Evolutionary conservation across 2,113 vertebrate species (phyloP).

Genomic region (Brienomyrus brachyistius): DNA sequence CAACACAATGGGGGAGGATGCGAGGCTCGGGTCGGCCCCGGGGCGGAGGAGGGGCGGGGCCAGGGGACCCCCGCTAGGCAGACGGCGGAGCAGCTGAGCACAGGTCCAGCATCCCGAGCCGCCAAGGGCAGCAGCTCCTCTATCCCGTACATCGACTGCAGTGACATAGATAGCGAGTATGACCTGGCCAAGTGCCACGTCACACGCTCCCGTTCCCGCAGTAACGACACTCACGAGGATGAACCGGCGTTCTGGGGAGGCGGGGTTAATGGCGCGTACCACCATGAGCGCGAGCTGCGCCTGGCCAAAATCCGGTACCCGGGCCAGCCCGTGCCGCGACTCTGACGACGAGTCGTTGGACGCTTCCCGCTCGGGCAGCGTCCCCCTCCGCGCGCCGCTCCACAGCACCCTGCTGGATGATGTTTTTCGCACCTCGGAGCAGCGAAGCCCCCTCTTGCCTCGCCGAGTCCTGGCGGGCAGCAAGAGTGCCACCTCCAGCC

Average conservation of each 20-base stretch:
- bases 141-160: slow-evolving; percentile 96
- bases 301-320: slow-evolving; percentile 45
- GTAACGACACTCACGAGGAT: slow-evolving; percentile 79
- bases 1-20: slow-evolving; percentile 55
- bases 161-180: slow-evolving; percentile 91
- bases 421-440: slow-evolving; percentile 61
- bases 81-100: slow-evolving; percentile 72
- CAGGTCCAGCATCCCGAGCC: slow-evolving; percentile 92
- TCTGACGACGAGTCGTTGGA: slow-evolving; percentile 58
- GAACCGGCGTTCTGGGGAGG: slow-evolving; percentile 60
- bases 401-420: slow-evolving; percentile 84
- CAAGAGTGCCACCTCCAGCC: slow-evolving; percentile 74
- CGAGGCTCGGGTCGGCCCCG: slow-evolving; percentile 44
- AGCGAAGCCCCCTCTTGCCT: slow-evolving; percentile 49
- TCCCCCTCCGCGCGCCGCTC: slow-evolving; percentile 63
- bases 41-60: slow-evolving; percentile 38
- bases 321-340: slow-evolving; percentile 65
- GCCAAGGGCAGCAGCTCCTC: slow-evolving; percentile 85
- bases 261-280: slow-evolving; percentile 52
- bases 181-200: slow-evolving; percentile 68
- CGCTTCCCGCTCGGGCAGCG: slow-evolving; percentile 54
- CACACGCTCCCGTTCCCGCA: slow-evolving; percentile 67
- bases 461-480: slow-evolving; percentile 47
- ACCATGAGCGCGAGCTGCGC: slow-evolving; percentile 64
- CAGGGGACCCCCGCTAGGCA: slow-evolving; percentile 55